phyloP scores from a whole-genome alignment of 2,113 vertebrate species.

The Tetrao urogallus region DNA sequence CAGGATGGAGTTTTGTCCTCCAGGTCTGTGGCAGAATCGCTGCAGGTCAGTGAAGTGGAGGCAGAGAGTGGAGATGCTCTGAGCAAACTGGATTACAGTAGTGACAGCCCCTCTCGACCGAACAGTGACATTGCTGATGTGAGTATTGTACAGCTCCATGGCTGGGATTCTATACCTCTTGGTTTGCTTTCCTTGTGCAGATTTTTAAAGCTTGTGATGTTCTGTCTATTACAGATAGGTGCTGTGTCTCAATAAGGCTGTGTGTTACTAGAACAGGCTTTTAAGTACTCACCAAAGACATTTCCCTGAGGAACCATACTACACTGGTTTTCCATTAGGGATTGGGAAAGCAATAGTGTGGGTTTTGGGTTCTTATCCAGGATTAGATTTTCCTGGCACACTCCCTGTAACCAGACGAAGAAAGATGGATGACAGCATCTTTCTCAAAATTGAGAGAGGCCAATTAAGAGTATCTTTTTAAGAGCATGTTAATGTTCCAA shows the following conservation, averaged over 20 bases:
- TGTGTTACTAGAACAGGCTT: background rate
- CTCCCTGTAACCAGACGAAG: constrained; percentile 44
- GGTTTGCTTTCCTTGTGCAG: background rate
- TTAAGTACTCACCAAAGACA: background rate
- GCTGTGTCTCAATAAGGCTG: background rate
- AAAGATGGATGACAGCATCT: constrained; percentile 43
- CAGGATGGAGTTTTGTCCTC: constrained; percentile 76
- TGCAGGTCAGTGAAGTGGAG: constrained; percentile 83
- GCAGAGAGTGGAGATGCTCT: constrained; percentile 74
- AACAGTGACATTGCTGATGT: constrained; percentile 80
- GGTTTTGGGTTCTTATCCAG: background rate
- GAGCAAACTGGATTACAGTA: constrained; percentile 68
- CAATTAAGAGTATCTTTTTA: constrained; percentile 53
- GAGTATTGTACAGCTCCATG: background rate
- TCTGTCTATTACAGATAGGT: background rate
- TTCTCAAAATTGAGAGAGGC: constrained; percentile 31
- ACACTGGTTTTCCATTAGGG: background rate
- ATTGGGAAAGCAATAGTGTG: background rate
- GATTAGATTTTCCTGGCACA: constrained; percentile 56
- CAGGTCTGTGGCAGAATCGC: constrained; percentile 48
- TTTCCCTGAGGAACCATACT: background rate
- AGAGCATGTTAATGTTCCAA: constrained; percentile 63
- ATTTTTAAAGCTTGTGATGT: background rate
- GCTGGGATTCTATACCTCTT: background rate
- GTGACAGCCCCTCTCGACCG: constrained; percentile 74